These are phyloP conservation scores for Sander lucioperca DNA, from an alignment of 2,113 vertebrate species.

Conservation along the genomic window DNA sequence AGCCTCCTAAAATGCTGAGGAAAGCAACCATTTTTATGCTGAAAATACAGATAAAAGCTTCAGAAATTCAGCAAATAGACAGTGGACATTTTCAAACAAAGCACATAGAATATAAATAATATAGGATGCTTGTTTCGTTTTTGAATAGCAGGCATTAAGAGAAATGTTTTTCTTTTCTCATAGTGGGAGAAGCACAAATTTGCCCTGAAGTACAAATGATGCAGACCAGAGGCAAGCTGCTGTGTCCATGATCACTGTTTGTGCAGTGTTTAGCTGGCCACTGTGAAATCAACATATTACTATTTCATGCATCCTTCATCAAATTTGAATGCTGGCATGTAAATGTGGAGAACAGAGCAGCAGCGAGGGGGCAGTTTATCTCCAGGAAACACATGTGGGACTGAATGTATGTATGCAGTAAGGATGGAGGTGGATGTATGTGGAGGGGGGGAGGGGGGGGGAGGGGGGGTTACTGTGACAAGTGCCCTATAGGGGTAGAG, in stretches of 20 bases:
- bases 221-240: slow-evolving; percentile 6
- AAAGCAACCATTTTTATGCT: neutral
- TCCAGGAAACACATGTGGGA: slow-evolving; percentile 15
- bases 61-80: neutral
- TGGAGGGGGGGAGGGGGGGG: no score
- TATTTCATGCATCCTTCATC: slow-evolving; percentile 62
- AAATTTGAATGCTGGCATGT: slow-evolving; percentile 51
- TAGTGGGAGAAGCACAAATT: slow-evolving; percentile 16
- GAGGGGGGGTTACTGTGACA: neutral
- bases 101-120: neutral
- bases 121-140: neutral
- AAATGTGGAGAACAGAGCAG: slow-evolving; percentile 23
- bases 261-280: neutral
- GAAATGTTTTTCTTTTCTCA: neutral
- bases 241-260: slow-evolving; percentile 31
- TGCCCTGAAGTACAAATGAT: slow-evolving; percentile 7
- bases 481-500: neutral
- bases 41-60: neutral
- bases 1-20: neutral
- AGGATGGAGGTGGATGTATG: neutral
- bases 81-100: neutral
- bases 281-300: slow-evolving; percentile 58
- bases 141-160: neutral
- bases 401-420: neutral
- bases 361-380: slow-evolving; percentile 10